Base-by-base conservation (phyloP, 2,797 vertebrate species). In the Psittacula derbiana region DNA sequence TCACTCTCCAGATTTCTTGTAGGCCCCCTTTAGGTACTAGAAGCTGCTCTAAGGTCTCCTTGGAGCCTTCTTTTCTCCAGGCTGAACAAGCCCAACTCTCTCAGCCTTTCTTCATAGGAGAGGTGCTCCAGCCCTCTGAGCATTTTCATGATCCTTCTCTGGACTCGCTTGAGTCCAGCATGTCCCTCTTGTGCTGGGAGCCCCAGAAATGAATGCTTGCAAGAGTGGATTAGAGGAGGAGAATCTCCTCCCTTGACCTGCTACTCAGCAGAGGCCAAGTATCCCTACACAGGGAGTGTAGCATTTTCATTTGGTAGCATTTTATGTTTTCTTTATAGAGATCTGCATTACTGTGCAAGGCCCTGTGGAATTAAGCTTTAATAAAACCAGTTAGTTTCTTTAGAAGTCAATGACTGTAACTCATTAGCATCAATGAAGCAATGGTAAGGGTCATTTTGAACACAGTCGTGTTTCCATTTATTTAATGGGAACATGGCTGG, bases 351-450 rank as follows among this genome's bases (percentile, higher is more conserved):
- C 41, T 43, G 15, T 78, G 16, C 50, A 74, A 72, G 49, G 44
- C 19, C 49, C 69, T 12, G 9, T n/a, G 80, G 69, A 55, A 92
- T 62, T 73, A 73, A 81, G 25, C 66, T 89, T 60, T 75, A 85
- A 87, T 85, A 85, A 95, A 92, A 93, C 76, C 33, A 47, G 47
- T 88, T 89, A 9, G 16, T 20, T 92, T 84, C 74, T 53, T 67
- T 69, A 49, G 58, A 84, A 90, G 49, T 69, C 67, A 19, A 3
- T 65, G 78, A 74, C 71, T 80, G 28, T 64, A 87, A 82, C 28
- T 70, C 31, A 40, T 69, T 62, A 60, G 46, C 55, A 43, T 71
- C 69, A 58, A 64, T 43, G 52, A 71, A 85, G 52, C 10, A 30
- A 73, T 50, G 64, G 40, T 47, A 89, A 55, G 20, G 43, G 44